These are phyloP conservation scores for Sylvicapra grimmia DNA, from an alignment of 2,113 vertebrate species.

Conservation along the genomic window DNA sequence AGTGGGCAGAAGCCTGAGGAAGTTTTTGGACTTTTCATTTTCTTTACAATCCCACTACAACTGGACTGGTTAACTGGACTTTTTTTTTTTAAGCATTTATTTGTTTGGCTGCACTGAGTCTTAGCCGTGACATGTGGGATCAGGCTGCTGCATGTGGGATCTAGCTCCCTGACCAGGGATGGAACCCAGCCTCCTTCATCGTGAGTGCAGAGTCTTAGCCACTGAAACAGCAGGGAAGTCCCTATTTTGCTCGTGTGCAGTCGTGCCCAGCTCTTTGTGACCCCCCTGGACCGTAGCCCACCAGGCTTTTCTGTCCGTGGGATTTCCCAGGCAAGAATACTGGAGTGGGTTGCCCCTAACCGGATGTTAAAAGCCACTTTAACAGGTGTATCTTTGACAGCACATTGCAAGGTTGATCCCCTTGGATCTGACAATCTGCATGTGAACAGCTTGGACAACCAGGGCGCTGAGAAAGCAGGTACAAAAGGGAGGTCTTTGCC, in stretches of 20 bases:
- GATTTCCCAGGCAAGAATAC: not conserved
- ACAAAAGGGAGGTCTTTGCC: not conserved
- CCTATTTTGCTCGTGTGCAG: not conserved
- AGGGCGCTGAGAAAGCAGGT: not conserved
- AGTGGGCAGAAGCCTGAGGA: not conserved
- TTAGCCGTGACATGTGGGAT: not conserved
- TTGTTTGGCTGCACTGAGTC: not conserved
- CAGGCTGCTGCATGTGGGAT: not conserved
- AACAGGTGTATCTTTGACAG: not conserved
- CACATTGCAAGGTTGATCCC: not conserved
- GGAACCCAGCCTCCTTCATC: not conserved
- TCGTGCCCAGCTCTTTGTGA: not conserved
- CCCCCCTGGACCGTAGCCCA: rapidly evolving
- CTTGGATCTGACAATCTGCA: not conserved
- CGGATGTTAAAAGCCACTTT: not conserved
- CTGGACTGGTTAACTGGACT: not conserved
- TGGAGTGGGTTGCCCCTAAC: not conserved
- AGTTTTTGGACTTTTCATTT: not conserved
- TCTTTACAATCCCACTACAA: not conserved
- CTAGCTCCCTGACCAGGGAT: not conserved
- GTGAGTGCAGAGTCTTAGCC: not conserved
- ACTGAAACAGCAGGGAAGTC: not conserved
- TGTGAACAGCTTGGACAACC: not conserved
- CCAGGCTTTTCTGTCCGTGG: not conserved
- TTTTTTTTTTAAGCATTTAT: not conserved